Base-by-base conservation (phyloP, 2,888 invertebrate genomes). In the Lampropteryx suffumata region DNA sequence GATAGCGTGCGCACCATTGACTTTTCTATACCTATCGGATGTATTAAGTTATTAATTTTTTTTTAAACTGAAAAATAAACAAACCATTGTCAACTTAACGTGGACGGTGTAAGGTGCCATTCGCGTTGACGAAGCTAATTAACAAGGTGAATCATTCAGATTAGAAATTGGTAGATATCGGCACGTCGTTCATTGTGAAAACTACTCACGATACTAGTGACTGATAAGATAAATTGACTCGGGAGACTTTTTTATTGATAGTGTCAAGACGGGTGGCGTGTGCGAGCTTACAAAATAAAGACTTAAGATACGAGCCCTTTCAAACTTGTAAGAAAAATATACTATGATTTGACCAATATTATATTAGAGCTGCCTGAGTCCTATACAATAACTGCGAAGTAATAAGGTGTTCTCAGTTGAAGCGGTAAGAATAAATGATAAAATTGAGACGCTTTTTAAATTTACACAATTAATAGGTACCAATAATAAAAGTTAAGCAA, bases 21-120 rank as follows among this genome's bases (percentile, higher is more conserved):
- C 80, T 85, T 41, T 77, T 82, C 82, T 80, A 82, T 84, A 84
- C 81, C 84, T 84, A 88, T 82, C 76, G 61, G 17, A 70, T 71
- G 76, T 86, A 90, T 88, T 84, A 84, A 87, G 85, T 89, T 88
- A 89, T 89, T 88, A 89, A 88, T 87, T 88, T 83, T 84, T 87
- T n/a, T 87, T 83, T 76, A 82, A 75, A 79, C 49, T 28, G 30
- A 17, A 10, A 39, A 42, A 11, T 13, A 10, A 30, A 14, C 71
- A 72, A 43, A 47, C 70, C 14, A 83, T 57, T 72, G 45, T 71
- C 50, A 57, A 77, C 82, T 65, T 69, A 84, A 79, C 57, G 21
- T 0, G 5, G 11, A 2, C 29, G 3, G 0, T 11, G 41, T 72
- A 73, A 72, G 70, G 65, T 45, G 35, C 54, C 45, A 64, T 81